phyloP scores from a whole-genome alignment of 2,113 vertebrate species.

The Piaya cayana region DNA sequence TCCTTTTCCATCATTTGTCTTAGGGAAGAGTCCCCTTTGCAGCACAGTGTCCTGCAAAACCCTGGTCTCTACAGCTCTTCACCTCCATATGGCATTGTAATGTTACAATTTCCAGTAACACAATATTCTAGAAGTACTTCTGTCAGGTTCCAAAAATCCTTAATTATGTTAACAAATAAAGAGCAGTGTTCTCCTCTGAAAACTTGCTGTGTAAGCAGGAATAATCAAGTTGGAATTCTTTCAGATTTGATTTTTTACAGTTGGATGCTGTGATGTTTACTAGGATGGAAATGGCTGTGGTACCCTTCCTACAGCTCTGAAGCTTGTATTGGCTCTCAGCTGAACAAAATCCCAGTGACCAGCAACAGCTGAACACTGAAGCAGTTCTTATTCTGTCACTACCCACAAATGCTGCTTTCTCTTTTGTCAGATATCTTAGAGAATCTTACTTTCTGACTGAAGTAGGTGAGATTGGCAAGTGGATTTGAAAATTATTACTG shows the following conservation, averaged over 20 bases:
- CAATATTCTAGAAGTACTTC: background rate
- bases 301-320: background rate
- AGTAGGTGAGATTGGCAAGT: background rate
- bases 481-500: background rate
- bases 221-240: background rate
- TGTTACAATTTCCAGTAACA: background rate
- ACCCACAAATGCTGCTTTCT: background rate
- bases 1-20: background rate
- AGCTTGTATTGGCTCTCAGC: background rate
- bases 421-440: background rate
- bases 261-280: background rate
- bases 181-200: background rate
- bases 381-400: background rate
- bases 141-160: background rate
- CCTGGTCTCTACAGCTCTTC: background rate
- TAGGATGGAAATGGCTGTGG: background rate
- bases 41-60: background rate
- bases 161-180: background rate
- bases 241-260: background rate
- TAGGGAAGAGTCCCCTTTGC: background rate
- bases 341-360: background rate
- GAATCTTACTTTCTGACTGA: background rate
- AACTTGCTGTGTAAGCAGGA: background rate
- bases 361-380: background rate
- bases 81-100: accelerated